phyloP scores from a whole-genome alignment of 2,888 invertebrate species.

The Chrysolina americana region DNA sequence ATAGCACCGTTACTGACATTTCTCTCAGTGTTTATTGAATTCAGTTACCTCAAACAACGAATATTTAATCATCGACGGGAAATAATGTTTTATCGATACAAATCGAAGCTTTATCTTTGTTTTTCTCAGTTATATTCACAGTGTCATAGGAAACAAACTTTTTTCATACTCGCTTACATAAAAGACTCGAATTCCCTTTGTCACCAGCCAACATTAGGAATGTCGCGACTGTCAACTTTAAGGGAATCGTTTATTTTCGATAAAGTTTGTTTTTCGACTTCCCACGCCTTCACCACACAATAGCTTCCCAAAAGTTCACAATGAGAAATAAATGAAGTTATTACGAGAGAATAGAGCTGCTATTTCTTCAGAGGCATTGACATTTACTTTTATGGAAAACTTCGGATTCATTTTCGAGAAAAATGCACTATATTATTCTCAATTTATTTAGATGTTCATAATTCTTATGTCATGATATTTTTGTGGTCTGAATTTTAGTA shows the following conservation, averaged over 20 bases:
- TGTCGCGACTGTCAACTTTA: neutral
- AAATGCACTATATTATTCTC: neutral
- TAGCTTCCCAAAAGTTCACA: neutral
- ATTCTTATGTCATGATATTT: too few species aligned
- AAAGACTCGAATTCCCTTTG: neutral
- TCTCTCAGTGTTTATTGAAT: too few species aligned
- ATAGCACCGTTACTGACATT: too few species aligned
- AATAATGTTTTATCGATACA: neutral
- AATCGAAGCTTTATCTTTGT: neutral
- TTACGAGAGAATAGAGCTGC: neutral
- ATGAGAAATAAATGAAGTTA: constrained; percentile 8
- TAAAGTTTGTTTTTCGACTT: neutral
- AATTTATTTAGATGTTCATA: too few species aligned
- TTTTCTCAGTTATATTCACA: neutral
- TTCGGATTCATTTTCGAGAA: neutral
- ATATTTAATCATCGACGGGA: too few species aligned
- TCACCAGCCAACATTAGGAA: neutral
- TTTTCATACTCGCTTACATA: neutral
- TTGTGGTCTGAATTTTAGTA: too few species aligned
- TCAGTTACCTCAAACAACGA: too few species aligned
- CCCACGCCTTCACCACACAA: neutral
- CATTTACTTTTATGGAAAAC: neutral
- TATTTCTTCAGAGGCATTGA: too few species aligned
- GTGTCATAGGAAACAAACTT: neutral
- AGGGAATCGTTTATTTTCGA: constrained; percentile 9